Percentiles rank a stretch among this genome's conserved stretches.
phyloP scores from a whole-genome alignment of 2,797 vertebrate species.

The Sitta carolinensis region DNA sequence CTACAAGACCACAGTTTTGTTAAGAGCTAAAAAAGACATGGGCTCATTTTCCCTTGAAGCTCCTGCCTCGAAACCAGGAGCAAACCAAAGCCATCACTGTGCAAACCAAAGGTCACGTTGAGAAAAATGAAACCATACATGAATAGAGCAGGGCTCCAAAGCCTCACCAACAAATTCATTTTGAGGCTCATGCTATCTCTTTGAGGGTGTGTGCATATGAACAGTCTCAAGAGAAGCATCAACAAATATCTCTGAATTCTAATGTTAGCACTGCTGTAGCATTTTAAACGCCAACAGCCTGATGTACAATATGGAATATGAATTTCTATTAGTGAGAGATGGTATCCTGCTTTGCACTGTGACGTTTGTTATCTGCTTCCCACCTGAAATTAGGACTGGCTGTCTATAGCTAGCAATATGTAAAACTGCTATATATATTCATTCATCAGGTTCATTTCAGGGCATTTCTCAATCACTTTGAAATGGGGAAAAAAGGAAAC shows the following conservation, averaged over 20 bases:
- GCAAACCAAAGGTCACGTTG: constrained; percentile 57
- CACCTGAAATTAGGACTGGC: constrained; percentile 54
- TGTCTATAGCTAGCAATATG: neutral
- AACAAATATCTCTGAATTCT: constrained; percentile 68
- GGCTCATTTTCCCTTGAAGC: constrained; percentile 60
- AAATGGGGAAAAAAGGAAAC: neutral
- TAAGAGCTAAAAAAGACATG: constrained; percentile 66
- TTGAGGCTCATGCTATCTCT: constrained; percentile 52
- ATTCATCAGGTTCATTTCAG: neutral
- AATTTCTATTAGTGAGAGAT: constrained; percentile 54
- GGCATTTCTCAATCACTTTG: neutral
- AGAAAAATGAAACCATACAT: constrained; percentile 66
- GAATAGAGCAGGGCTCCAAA: constrained; percentile 53
- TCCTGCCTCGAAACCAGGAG: constrained; percentile 21
- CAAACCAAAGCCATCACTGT: constrained; percentile 12
- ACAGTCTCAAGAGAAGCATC: constrained; percentile 57
- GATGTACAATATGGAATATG: constrained; percentile 7
- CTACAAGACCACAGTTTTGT: constrained; percentile 71
- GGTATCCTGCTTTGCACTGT: constrained; percentile 7
- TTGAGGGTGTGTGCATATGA: neutral
- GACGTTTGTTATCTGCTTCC: constrained; percentile 43
- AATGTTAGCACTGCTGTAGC: neutral
- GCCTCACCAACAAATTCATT: constrained; percentile 53
- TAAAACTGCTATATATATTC: neutral
- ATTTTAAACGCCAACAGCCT: neutral